A percentile compares a stretch with the other conserved stretches of the same genome.
Evolutionary conservation across 92 coral and sea anemone genomes (phyloP).

Genomic region (Isaurus tuberculatus): DNA sequence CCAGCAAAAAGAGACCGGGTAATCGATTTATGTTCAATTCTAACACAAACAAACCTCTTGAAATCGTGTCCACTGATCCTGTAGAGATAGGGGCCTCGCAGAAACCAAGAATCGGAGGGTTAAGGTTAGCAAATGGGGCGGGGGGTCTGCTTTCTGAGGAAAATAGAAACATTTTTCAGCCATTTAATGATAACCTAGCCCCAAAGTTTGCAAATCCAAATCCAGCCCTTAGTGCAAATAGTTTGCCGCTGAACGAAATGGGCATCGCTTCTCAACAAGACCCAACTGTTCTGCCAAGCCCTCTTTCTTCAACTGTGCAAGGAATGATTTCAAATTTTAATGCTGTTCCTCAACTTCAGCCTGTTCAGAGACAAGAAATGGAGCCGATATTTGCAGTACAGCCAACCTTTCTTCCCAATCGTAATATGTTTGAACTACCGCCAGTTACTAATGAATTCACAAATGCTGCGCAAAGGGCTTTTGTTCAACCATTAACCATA

Average conservation of each 20-base stretch:
- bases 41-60: conserved; percentile 68
- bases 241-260: conserved; percentile 6
- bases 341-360: conserved; percentile 13
- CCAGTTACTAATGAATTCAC: not conserved
- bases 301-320: not conserved
- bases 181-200: conserved; percentile 33
- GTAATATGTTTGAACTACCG: conserved; percentile 1
- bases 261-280: conserved; percentile 14
- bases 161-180: conserved; percentile 27
- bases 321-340: not conserved
- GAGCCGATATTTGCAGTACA: not conserved
- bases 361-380: conserved; percentile 10
- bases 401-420: not conserved
- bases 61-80: conserved; percentile 71
- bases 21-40: conserved; percentile 48
- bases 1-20: conserved; percentile 63
- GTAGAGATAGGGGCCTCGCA: conserved; percentile 53
- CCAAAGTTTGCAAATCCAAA: conserved; percentile 29
- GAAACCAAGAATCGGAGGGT: conserved; percentile 69
- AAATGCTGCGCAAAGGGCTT: not conserved
- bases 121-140: conserved; percentile 57
- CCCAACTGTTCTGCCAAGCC: not conserved
- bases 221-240: conserved; percentile 31
- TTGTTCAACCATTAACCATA: conserved; percentile 15
- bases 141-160: conserved; percentile 45